Evolutionary conservation across 35 echinoderm and acorn worm genomes (phyloP).

Genomic region (Strongylocentrotus purpuratus): DNA sequence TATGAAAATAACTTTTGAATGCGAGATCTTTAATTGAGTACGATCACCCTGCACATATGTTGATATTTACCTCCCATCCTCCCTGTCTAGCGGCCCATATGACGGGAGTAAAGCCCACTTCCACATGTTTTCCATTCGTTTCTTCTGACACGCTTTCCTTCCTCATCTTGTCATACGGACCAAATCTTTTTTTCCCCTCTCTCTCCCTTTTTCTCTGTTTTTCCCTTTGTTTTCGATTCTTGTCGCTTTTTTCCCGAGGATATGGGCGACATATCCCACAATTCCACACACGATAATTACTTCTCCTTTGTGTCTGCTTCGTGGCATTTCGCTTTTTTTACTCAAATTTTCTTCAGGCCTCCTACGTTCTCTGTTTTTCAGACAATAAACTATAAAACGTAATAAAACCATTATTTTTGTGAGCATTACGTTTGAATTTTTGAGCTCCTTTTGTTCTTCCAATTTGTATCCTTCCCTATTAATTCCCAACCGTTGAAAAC

Average conservation of each 20-base stretch:
- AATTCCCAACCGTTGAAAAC: too few relatives aligned
- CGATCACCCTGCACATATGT: conserved; percentile 2
- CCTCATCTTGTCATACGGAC: conserved; percentile 17
- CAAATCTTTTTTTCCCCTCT: too few relatives aligned
- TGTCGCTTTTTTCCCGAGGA: background rate
- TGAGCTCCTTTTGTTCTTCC: too few relatives aligned
- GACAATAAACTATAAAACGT: background rate
- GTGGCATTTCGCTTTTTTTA: background rate
- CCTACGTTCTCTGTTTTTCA: background rate
- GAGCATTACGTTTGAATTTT: too few relatives aligned
- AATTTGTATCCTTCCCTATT: too few relatives aligned
- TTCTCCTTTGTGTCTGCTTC: background rate
- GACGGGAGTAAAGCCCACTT: background rate
- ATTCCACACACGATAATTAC: background rate
- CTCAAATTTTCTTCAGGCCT: background rate
- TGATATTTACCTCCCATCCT: conserved; percentile 6
- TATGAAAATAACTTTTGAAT: conserved; percentile 14
- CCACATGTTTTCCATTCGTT: conserved; percentile 3
- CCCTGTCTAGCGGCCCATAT: background rate
- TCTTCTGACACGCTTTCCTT: conserved; percentile 29
- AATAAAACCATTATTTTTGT: too few relatives aligned
- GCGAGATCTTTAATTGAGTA: background rate
- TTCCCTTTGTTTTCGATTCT: background rate
- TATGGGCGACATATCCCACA: conserved; percentile 22
- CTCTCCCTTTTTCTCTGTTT: background rate